These are phyloP conservation scores for Serripes groenlandicus DNA, from an alignment of 2,888 invertebrate species.

Conservation along the genomic window DNA sequence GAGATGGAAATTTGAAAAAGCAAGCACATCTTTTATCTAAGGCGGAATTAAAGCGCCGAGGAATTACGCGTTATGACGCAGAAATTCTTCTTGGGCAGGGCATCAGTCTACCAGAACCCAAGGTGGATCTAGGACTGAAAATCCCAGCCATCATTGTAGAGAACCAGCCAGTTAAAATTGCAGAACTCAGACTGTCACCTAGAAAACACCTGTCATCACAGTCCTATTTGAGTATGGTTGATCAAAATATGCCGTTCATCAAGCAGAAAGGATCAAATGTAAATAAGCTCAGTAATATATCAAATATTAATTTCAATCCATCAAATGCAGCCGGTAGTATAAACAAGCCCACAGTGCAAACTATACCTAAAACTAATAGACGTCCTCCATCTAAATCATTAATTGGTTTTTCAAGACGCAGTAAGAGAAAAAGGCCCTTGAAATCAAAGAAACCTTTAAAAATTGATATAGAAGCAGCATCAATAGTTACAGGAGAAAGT, in stretches of 20 bases:
- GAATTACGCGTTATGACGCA: slow-evolving; percentile 85
- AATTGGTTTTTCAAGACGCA: not conserved
- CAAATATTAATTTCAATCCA: slow-evolving; percentile 2
- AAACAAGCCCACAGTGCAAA: not conserved
- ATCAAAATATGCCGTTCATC: not conserved
- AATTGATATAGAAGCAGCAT: slow-evolving; percentile 46
- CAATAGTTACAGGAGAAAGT: slow-evolving; percentile 9
- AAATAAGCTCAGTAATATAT: slow-evolving; percentile 33
- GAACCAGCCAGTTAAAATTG: slow-evolving; percentile 58
- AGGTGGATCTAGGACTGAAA: slow-evolving; percentile 68
- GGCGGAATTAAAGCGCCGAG: slow-evolving; percentile 82
- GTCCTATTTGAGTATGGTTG: slow-evolving; percentile 53
- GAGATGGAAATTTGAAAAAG: slow-evolving; percentile 83
- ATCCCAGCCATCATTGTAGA: slow-evolving; percentile 42
- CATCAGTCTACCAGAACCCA: slow-evolving; percentile 80
- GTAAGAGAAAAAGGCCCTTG: not conserved
- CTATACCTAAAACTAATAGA: not conserved
- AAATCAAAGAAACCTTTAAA: slow-evolving; percentile 20
- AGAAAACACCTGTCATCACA: slow-evolving; percentile 65
- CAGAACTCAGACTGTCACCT: slow-evolving; percentile 58
- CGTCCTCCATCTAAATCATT: not conserved
- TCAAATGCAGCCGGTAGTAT: not conserved
- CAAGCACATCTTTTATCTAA: slow-evolving; percentile 83
- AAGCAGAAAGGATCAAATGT: slow-evolving; percentile 23
- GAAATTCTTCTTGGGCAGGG: slow-evolving; percentile 85